Evolutionary conservation across 2,888 invertebrate species (phyloP), one percentile per base, ranked within the genome.

Genomic region (Cylloceria caligata): DNA sequence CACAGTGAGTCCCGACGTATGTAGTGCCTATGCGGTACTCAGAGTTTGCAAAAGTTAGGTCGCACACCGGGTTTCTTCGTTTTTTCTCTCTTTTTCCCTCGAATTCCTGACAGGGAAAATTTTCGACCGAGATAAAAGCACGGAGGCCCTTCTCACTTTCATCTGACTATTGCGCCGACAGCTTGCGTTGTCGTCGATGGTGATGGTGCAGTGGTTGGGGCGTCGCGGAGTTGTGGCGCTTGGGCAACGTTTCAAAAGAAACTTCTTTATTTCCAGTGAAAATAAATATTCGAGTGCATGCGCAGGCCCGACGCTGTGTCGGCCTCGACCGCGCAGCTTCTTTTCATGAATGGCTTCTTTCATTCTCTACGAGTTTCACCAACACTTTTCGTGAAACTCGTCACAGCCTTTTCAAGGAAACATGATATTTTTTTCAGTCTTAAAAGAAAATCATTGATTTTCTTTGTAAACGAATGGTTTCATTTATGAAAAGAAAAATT

Each of bases 241-340:
- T 60, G 68, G 60, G 71, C 57, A 49, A 72, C 62, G 36, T 75
- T 71, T 85, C 84, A 84, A 86, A 87, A 85, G 85, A 85, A 88
- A 85, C 84, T 86, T 87, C 80, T 84, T 86, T 87, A 86, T 85
- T 88, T 86, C 81, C 82, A 27, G 55, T 47, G 81, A 84, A 88
- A 87, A 88, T 88, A 88, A 88, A 88, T 88, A 88, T 87, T 85
- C 85, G 86, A 83, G 71, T 80, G 80, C 67, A 36, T 30, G 65
- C 36, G 62, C 74, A 24, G 75, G 27, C 55, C 69, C 68, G 65
- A 73, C 36, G 36, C 1, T 1, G 3, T 9, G 57, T 16, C 1
- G 47, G 24, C 42, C 64, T 45, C n/a, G 11, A 24, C 57, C n/a
- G 62, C 83, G 82, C 78, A n/a, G 52, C 64, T 42, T 45, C 45